Base-by-base conservation (phyloP, 2,888 invertebrate species). In the Papilio gigon region DNA sequence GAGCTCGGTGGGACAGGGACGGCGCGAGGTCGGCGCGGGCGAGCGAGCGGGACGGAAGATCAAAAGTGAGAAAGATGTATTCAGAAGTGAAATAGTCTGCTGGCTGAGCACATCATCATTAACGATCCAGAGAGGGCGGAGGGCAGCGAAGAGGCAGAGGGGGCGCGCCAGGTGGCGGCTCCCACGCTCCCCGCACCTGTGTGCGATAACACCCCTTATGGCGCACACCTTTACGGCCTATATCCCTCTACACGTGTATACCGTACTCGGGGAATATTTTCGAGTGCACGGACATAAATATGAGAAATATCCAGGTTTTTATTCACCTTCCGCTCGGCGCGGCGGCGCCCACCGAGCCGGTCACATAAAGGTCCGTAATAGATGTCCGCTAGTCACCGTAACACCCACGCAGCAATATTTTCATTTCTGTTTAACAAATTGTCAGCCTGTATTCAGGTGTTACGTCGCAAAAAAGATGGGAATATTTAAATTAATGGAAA, bases 61-160 rank as follows among this genome's bases (percentile, higher is more conserved):
- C 89, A 92, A 90, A 92, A 92, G 92, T 92, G 92, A 92, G 92
- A 92, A 92, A 92, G 92, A 92, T 92, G 93, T 93, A 92, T 93
- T 93, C 93, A 94, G 93, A 94, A 94, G 94, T 94, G 94, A 94
- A 94, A 93, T 94, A 94, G 94, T 94, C 94, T 93, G 93, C 94
- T 93, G 94, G 94, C 94, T 93, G 94, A 93, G 93, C 94, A 94
- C 94, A 94, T 94, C 94, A 95, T 95, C 95, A 95, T 95, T 95
- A 95, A 94, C 94, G 94, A 94, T 94, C 93, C 93, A 93, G 93
- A 84, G 91, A 90, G 90, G 90, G 90, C 88, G 90, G 92, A 90
- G 91, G 92, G 92, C 91, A 90, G 91, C 91, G 85, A 91, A 91
- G 90, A 92, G 92, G 90, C 90, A 87, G 87, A 92, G 93, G 93